Conservation (phyloP, 1,140 invertebrate species). For the Chymomyza costata region DNA sequence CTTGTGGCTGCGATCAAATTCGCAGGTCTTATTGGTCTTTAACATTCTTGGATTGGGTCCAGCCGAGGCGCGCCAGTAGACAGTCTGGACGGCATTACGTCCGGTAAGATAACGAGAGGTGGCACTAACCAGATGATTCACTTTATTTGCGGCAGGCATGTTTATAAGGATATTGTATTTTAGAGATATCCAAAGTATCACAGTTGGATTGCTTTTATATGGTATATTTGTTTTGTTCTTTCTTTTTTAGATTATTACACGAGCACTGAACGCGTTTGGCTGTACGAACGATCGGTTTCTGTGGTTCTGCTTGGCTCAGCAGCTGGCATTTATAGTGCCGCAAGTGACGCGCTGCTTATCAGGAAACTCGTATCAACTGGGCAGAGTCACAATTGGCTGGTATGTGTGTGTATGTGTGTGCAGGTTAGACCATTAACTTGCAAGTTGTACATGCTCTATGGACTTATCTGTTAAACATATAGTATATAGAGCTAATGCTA, state of each 20-base stretch:
- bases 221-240: slow-evolving; percentile 18
- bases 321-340: slow-evolving; percentile 49
- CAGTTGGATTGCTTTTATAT: slow-evolving; percentile 31
- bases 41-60: slow-evolving; percentile 77
- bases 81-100: slow-evolving; percentile 82
- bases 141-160: slow-evolving; percentile 74
- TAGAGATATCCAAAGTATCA: slow-evolving; percentile 18
- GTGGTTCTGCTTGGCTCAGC: slow-evolving; percentile 12
- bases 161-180: slow-evolving; percentile 3
- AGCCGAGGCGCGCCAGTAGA: slow-evolving; percentile 81
- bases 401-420: too few species aligned
- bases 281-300: slow-evolving; percentile 35
- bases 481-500: too few species aligned
- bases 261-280: slow-evolving; percentile 24
- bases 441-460: too few species aligned
- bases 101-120: slow-evolving; percentile 82
- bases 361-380: too few species aligned
- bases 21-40: slow-evolving; percentile 79
- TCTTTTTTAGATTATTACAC: not conserved
- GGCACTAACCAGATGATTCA: slow-evolving; percentile 78
- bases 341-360: too few species aligned
- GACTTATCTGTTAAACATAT: too few species aligned
- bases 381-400: not conserved
- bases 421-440: too few species aligned
- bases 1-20: slow-evolving; percentile 75